Base-by-base conservation (phyloP, 2,113 vertebrate genomes). In the Sarotherodon lohbergeri region DNA sequence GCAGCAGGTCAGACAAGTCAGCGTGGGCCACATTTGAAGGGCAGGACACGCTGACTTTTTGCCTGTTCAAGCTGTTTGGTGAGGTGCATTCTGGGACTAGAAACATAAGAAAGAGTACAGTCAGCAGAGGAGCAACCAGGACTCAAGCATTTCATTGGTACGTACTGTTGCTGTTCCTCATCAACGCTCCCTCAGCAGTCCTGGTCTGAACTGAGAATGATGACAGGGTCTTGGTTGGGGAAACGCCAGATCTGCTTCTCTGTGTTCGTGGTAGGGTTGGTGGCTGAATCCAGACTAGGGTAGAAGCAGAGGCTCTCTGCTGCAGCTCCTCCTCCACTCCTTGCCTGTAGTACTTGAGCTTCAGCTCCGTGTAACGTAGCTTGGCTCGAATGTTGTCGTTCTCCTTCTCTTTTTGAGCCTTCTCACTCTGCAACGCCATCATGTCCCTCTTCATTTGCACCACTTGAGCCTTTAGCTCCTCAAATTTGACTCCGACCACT, bases 401-500 rank as follows among this genome's bases (percentile, higher is more conserved):
- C 91, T 97, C 97, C 79, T 96, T 96, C 22, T 97, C 96, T 17
- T 95, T 96, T 3, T 90, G 90, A 4, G 87, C 88, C 80, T 96
- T 96, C 52, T 97, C 96, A 43, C 93, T 90, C 36, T 95, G 94
- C 82, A 96, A 63, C 29, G 63, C 27, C 4, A 29, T 3, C 3
- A 94, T 8, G 41, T 95, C 94, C 16, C 82, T 83, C 91, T 94
- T 94, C 93, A 94, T 93, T 39, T 90, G 61, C 2, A 91, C 91
- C 85, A 97, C 91, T 19, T 97, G 95, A 13, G 90, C 85, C 50
- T 95, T 96, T 81, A 97, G 90, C 78, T 97, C 96, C 91, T 97
- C 97, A n/a, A 97, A 96, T 32, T 96, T 97, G 3, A 96, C 92
- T 16, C 96, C 95, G 1, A 97, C 96, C 54, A 97, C 95, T 50